Percentiles rank a stretch among this genome's conserved stretches.
Conservation (phyloP, 2,797 vertebrate species). For the Oreortyx pictus region DNA sequence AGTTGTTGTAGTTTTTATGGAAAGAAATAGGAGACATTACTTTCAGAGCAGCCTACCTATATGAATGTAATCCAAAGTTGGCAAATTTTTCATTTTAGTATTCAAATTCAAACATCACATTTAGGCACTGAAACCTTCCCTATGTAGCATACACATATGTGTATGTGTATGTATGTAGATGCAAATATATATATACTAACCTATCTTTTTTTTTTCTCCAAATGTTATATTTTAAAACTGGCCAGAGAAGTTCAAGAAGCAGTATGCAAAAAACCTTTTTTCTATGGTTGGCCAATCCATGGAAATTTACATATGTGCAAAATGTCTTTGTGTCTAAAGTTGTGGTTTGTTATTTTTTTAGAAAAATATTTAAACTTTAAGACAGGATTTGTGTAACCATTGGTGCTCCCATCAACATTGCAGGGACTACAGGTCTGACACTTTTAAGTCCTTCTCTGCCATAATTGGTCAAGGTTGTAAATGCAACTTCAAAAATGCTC, state of each 20-base stretch:
- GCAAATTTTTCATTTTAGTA: background rate
- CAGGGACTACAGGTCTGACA: background rate
- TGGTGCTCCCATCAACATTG: rapidly evolving
- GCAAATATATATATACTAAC: too few relatives aligned
- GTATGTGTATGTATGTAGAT: too few relatives aligned
- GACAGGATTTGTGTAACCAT: background rate
- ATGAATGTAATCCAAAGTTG: background rate
- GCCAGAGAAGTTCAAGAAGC: background rate
- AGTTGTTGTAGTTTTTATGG: too few relatives aligned
- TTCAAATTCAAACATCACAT: background rate
- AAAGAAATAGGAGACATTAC: too few relatives aligned
- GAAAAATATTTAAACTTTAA: background rate
- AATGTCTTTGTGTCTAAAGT: background rate
- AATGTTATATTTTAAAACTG: background rate
- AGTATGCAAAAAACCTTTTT: rapidly evolving
- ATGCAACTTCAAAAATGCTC: background rate
- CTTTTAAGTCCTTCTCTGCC: background rate
- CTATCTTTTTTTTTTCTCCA: background rate
- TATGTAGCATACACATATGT: too few relatives aligned
- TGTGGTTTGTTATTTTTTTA: too few relatives aligned
- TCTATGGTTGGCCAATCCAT: background rate
- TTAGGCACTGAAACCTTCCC: background rate
- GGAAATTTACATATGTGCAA: background rate
- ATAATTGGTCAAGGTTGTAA: background rate
- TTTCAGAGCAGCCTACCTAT: background rate